A percentile compares a stretch with the other conserved stretches of the same genome.
phyloP scores from a whole-genome alignment of 53 echinoderm and acorn worm species.

The Echinometra lucunter region DNA sequence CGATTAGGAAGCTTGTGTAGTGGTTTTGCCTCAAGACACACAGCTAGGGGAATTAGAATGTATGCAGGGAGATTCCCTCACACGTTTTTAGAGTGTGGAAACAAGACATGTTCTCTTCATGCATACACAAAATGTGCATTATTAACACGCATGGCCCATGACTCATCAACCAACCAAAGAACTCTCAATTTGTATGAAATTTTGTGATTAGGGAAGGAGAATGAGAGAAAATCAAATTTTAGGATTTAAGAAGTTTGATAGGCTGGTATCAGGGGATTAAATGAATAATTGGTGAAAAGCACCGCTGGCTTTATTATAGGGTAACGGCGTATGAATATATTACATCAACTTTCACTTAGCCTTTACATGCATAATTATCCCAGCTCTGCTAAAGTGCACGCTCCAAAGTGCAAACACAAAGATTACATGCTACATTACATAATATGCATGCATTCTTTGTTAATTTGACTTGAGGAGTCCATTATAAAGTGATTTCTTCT shows the following conservation, averaged over 20 bases:
- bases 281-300: slow-evolving; percentile 9
- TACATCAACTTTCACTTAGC: not conserved
- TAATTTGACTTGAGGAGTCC: not conserved
- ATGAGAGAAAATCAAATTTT: slow-evolving; percentile 24
- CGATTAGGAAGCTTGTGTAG: not conserved
- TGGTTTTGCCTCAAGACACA: not conserved
- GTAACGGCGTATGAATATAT: not conserved
- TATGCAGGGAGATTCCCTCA: slow-evolving; percentile 38
- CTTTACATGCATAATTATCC: not conserved
- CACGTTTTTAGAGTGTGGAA: not conserved
- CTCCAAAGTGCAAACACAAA: not conserved
- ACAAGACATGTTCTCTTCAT: slow-evolving; percentile 5
- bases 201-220: not conserved
- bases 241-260: slow-evolving; percentile 3
- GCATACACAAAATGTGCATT: slow-evolving; percentile 34
- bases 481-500: slow-evolving; percentile 29
- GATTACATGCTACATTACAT: not conserved
- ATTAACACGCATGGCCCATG: slow-evolving; percentile 29
- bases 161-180: slow-evolving; percentile 31
- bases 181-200: not conserved
- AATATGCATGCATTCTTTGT: slow-evolving; percentile 32
- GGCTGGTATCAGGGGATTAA: not conserved
- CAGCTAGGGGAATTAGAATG: slow-evolving; percentile 9
- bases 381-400: not conserved
- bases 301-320: not conserved